Percentiles rank a stretch among this genome's conserved stretches.
phyloP scores from a whole-genome alignment of 2,888 invertebrate genomes.

The Agrochola macilenta region DNA sequence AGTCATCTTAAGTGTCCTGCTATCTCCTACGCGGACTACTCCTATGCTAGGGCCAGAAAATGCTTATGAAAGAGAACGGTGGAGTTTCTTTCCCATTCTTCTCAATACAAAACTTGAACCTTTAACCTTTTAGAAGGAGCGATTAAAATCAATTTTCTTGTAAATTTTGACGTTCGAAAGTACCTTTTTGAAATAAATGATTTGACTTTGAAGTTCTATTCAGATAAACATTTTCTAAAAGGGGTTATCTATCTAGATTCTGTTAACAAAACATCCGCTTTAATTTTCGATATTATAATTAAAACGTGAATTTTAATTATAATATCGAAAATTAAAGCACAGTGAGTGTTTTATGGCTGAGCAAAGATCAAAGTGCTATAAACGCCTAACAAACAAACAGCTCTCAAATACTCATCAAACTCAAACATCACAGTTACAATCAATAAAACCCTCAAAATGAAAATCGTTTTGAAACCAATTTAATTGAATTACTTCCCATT shows the following conservation, averaged over 20 bases:
- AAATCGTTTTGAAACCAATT: conserved; percentile 49
- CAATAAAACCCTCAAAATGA: conserved; percentile 50
- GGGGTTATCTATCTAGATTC: not conserved
- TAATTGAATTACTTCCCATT: conserved; percentile 59
- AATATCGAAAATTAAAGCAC: no score
- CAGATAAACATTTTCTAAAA: not conserved
- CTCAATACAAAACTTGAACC: no score
- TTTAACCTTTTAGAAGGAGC: no score
- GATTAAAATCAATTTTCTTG: no score
- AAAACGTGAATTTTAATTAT: not conserved
- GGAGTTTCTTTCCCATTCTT: no score
- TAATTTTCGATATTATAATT: conserved; percentile 2
- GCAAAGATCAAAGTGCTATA: conserved; percentile 26
- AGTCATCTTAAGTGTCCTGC: not conserved
- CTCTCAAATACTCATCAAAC: conserved; percentile 37
- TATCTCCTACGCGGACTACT: not conserved
- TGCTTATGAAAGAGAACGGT: no score
- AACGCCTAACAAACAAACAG: conserved; percentile 16
- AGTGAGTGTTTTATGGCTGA: not conserved
- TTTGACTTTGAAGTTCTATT: no score
- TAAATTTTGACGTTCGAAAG: no score
- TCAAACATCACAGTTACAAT: conserved; percentile 47
- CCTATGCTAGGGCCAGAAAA: no score
- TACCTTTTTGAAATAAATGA: no score
- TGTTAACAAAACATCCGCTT: not conserved